Conservation (phyloP, 2,113 vertebrate species). For the Scortum barcoo region DNA sequence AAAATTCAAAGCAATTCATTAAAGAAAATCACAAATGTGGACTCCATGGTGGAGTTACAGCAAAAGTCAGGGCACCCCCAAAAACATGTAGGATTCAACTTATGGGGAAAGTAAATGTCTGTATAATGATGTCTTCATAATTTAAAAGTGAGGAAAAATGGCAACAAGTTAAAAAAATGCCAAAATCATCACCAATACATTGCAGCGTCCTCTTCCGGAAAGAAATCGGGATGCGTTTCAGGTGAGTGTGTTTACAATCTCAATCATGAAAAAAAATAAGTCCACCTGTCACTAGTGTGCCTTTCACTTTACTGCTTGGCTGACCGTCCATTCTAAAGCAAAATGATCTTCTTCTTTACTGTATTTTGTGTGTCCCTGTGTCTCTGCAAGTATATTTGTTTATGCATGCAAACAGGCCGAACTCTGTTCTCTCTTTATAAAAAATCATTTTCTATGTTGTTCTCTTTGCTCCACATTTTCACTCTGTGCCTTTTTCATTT, state of each 20-base stretch:
- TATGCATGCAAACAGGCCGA: not conserved
- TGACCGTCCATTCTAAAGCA: conserved; percentile 49
- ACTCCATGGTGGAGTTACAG: not conserved
- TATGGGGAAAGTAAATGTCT: not conserved
- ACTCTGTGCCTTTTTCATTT: conserved; percentile 9
- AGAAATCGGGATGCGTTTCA: conserved; percentile 20
- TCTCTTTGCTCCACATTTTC: not conserved
- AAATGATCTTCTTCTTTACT: conserved; percentile 3
- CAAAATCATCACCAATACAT: not conserved
- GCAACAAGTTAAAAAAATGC: not conserved
- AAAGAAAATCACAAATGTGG: not conserved
- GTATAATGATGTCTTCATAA: not conserved
- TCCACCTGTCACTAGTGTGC: conserved; percentile 38
- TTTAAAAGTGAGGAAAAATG: not conserved
- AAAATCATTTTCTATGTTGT: not conserved
- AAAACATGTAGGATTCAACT: not conserved
- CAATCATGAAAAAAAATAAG: conserved; percentile 23
- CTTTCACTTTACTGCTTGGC: conserved; percentile 47
- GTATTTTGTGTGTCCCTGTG: not conserved
- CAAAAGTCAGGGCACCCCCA: not conserved
- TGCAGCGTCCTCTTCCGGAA: not conserved
- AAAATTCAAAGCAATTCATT: no score
- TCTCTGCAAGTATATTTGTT: not conserved
- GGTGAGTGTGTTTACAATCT: conserved; percentile 34
- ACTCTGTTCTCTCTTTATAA: not conserved